Evolutionary conservation across 2,888 invertebrate species (phyloP), one percentile per base, ranked within the genome.

Genomic region (Pyrocoelia pectoralis): DNA sequence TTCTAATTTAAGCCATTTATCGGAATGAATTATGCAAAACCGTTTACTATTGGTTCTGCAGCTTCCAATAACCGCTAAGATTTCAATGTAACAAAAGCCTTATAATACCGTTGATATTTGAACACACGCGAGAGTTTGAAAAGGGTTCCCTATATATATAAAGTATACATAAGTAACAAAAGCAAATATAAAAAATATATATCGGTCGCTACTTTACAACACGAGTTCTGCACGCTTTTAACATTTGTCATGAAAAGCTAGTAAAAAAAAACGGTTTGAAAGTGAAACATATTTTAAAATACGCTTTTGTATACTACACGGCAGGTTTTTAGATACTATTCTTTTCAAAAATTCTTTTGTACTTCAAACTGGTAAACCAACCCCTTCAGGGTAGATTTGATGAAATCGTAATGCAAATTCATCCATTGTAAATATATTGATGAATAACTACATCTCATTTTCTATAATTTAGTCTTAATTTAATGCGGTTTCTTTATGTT

Each of bases 161-260:
- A 33, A 33, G 33, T 33, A 33, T 33, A 33, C 33, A 33, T 33
- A 33, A 33, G 65, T 60, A 69, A 46, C 70, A 68, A 72, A 69
- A 68, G 70, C 71, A 72, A 73, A 74, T 68, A 72, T 64, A 75
- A 72, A 74, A 72, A 64, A 66, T 63, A 70, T 33, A 66, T 61
- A 70, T 72, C 73, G 71, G 74, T 71, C 70, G 74, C 72, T 73
- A 74, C 73, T 75, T 70, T 73, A 70, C 61, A 72, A 74, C 78
- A 77, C 77, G 76, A 74, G 77, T 70, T 66, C 65, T 72, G 74
- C 78, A 78, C 78, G 74, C 76, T 77, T 75, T 66, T 57, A 68
- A 72, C 75, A 73, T 75, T 76, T 74, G 73, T 76, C 75, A 74
- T 73, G 70, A 70, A 69, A 70, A 66, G 65, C 65, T 65, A 69